Evolutionary conservation across 2,888 invertebrate genomes (phyloP), one percentile per base, ranked within the genome.

Genomic region (Azorinus chamasolen): DNA sequence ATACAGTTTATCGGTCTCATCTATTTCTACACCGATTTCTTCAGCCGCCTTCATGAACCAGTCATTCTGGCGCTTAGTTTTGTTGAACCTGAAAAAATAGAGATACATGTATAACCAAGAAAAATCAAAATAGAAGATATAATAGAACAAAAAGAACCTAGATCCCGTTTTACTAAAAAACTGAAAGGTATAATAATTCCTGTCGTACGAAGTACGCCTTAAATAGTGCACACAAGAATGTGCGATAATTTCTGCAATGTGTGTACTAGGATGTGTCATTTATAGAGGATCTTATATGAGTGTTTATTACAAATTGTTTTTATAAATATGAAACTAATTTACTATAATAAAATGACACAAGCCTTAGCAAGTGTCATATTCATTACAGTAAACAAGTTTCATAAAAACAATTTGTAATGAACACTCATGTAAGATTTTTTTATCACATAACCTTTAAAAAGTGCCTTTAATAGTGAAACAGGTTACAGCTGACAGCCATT

Each of bases 41-140:
- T 95, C 95, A 0, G 97, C 97, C 1, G 96, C 96, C 91, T 96
- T 96, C 85, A 96, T 95, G 89, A 97, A 94, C 99, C 99, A 99
- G 24, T 96, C 96, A 80, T 95, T 95, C 70, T 88, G 87, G 55
- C 86, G 83, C 79, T 90, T 90, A 45, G 88, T 89, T 88, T 85
- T 97, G 95, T 79, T 85, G 69, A 89, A 83, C 65, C 90, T 91
- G 74, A 16, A 73, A 81, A 12, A 74, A 25, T 59, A 58, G 45
- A n/a, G 48, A 2, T 20, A 2, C 1, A 48, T 3, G 18, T 16
- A 18, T 18, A 48, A 18, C 22, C 16, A 12, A 48, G 22, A 14
- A 1, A 3, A 1, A 48, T 12, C 12, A 2, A 16, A 20, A 2
- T 1, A 14, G 12, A 20, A n/a, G 12, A 18, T 20, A 48, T 2